phyloP scores from a whole-genome alignment of 2,888 invertebrate species.

The Mesopsocus fuscifrons region DNA sequence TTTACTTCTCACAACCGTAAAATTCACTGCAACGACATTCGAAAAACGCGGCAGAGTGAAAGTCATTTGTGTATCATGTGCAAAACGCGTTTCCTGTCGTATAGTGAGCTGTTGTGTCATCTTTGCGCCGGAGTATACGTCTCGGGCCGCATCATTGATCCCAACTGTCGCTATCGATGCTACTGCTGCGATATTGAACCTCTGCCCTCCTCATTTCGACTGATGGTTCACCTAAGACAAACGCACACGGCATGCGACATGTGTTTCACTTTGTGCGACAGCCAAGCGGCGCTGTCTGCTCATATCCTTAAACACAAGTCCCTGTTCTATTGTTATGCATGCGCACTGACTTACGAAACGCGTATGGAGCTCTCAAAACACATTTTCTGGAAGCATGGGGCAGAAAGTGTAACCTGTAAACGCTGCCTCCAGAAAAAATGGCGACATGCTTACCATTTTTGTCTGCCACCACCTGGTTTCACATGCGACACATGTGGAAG shows the following conservation, averaged over 20 bases:
- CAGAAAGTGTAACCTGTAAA: conserved; percentile 69
- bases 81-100: conserved; percentile 68
- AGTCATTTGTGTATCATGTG: conserved; percentile 72
- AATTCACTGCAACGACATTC: too few species aligned
- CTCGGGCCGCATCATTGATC: conserved; percentile 29
- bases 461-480: conserved; percentile 59
- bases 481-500: conserved; percentile 59
- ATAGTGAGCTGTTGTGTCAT: conserved; percentile 72
- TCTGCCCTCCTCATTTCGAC: conserved; percentile 67
- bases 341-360: conserved; percentile 73
- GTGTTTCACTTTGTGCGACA: conserved; percentile 62
- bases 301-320: conserved; percentile 85
- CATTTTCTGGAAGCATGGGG: conserved; percentile 83
- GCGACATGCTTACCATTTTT: conserved; percentile 84
- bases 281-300: conserved; percentile 60
- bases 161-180: conserved; percentile 54
- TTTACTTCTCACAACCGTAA: conserved; percentile 71
- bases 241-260: conserved; percentile 74
- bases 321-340: conserved; percentile 70
- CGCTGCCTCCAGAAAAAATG: conserved; percentile 75
- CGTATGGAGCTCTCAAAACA: conserved; percentile 78
- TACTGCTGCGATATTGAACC: conserved; percentile 59
- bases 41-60: conserved; percentile 70
- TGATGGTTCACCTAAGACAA: conserved; percentile 75
- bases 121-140: conserved; percentile 63